A percentile compares a stretch with the other conserved stretches of the same genome.
Evolutionary conservation across 2,797 vertebrate genomes (phyloP).

Genomic region (Mallotus villosus): DNA sequence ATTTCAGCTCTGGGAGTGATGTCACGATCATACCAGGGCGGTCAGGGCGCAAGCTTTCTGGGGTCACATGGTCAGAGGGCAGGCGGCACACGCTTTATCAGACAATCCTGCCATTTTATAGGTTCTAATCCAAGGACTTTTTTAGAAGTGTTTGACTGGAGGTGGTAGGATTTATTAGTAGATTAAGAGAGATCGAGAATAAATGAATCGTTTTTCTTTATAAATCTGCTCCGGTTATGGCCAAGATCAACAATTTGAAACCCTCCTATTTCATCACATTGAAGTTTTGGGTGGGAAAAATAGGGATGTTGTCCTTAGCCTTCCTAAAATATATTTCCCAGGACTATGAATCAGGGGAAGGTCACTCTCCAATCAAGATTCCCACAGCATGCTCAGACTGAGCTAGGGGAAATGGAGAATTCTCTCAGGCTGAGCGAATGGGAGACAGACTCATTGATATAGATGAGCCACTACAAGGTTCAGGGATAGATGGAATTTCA

Average conservation of each 20-base stretch:
- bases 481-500: slow-evolving; percentile 29
- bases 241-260: slow-evolving; percentile 37
- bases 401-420: slow-evolving; percentile 32
- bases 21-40: background rate
- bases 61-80: background rate
- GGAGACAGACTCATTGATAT: slow-evolving; percentile 37
- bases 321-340: slow-evolving; percentile 35
- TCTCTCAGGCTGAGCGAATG: slow-evolving; percentile 34
- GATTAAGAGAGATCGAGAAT: background rate
- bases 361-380: slow-evolving; percentile 39
- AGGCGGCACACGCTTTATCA: background rate
- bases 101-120: background rate
- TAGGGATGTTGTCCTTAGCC: slow-evolving; percentile 19
- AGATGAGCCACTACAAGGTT: slow-evolving; percentile 43
- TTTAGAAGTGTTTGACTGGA: background rate
- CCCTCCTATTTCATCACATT: slow-evolving; percentile 21
- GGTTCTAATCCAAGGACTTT: background rate
- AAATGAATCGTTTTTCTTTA: background rate
- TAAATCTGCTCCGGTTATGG: slow-evolving; percentile 27
- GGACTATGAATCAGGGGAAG: slow-evolving; percentile 44
- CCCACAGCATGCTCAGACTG: slow-evolving; percentile 20
- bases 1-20: slow-evolving; percentile 2
- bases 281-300: slow-evolving; percentile 15
- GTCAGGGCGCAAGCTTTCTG: background rate
- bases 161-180: slow-evolving; percentile 5